A percentile compares a stretch with the other conserved stretches of the same genome.
These are phyloP conservation scores for Altica lythri DNA, from an alignment of 2,888 invertebrate species.

Conservation along the genomic window DNA sequence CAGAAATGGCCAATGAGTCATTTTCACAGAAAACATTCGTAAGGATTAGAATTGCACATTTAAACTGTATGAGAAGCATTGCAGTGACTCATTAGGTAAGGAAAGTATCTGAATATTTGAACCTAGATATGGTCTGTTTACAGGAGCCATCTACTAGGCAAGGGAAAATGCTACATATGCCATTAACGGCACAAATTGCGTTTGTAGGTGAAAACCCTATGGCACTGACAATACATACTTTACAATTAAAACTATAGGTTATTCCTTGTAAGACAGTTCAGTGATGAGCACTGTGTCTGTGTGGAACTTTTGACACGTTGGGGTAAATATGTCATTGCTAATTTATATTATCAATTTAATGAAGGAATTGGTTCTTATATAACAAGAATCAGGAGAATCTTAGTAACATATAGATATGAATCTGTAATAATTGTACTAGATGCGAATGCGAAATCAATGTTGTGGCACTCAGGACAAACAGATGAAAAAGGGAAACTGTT, in stretches of 20 bases:
- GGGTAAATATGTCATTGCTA: background rate
- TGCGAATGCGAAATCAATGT: constrained; percentile 12
- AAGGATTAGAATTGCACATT: too few relatives aligned
- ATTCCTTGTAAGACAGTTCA: background rate
- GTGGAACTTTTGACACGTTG: background rate
- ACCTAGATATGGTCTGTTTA: too few relatives aligned
- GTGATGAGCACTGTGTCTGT: constrained; percentile 1
- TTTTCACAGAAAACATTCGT: too few relatives aligned
- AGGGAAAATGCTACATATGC: background rate
- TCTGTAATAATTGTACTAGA: constrained; percentile 2
- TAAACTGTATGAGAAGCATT: too few relatives aligned
- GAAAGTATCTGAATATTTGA: too few relatives aligned
- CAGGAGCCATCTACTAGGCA: too few relatives aligned
- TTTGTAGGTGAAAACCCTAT: background rate
- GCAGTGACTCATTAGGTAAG: too few relatives aligned
- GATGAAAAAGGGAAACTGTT: background rate
- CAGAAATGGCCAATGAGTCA: too few relatives aligned
- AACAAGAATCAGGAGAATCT: background rate
- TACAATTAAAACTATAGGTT: background rate
- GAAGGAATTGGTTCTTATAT: background rate
- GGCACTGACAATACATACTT: background rate
- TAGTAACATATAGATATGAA: background rate
- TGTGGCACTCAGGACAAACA: background rate
- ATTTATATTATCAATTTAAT: constrained; percentile 8
- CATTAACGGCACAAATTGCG: background rate